Base-by-base conservation (phyloP, 2,888 invertebrate species). In the Eueremaeus valkanovi region DNA sequence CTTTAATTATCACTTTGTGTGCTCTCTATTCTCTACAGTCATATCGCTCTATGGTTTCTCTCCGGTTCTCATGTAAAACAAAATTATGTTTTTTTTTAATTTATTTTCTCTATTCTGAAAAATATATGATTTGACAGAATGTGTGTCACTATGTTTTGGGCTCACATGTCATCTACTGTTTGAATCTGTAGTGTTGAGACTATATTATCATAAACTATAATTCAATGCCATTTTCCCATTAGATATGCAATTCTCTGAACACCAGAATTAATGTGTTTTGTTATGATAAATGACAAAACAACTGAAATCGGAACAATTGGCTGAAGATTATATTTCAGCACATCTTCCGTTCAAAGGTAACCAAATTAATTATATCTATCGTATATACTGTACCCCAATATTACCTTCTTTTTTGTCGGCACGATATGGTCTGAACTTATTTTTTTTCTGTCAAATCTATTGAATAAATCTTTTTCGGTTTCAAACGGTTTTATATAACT, bases 321-420 rank as follows among this genome's bases (percentile, higher is more conserved):
- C 68, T 24, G 68, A 68, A 68, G 68, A 68, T 11, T 68, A 68
- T 24, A 68, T 68, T n/a, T 36, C 68, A 68, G 42, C 24, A 40
- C 68, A 68, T 24, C 33, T 40, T 16, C 68, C 68, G 13, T 68
- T 68, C n/a, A 68, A 24, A 42, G 68, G 68, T 68, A 24, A 13
- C 13, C 49, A 49, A n/a, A 49, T 27, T 49, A 49, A n/a, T n/a
- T 8, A 49, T 49, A n/a, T n/a, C n/a, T n/a, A n/a, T n/a, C n/a
- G n/a, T n/a, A n/a, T n/a, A n/a, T n/a, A n/a, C n/a, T n/a, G n/a
- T n/a, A n/a, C n/a, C n/a, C 49, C 49, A 49, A n/a, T 8, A 13
- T n/a, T 49, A 29, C 29, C 16, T 58, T 29, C 1, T 13, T 5
- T n/a, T n/a, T n/a, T n/a, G n/a, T n/a, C n/a, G n/a, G n/a, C n/a